phyloP scores from a whole-genome alignment of 1,140 invertebrate genomes.

The Hyles vespertilio region DNA sequence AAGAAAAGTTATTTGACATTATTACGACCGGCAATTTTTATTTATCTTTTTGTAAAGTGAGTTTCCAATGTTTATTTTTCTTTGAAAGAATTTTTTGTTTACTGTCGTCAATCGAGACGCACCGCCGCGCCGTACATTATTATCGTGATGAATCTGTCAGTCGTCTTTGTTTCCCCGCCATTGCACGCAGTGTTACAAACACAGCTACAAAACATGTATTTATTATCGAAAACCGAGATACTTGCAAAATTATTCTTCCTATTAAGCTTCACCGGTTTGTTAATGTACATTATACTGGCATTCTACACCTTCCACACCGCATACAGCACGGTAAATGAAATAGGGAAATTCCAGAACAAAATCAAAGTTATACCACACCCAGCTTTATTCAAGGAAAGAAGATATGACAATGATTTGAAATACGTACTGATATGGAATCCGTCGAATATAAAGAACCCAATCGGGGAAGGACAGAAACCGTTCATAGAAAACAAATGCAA shows the following conservation, averaged over 20 bases:
- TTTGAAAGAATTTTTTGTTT: slow-evolving; percentile 31
- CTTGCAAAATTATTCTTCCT: slow-evolving; percentile 60
- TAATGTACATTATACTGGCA: slow-evolving; percentile 44
- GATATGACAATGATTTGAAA: slow-evolving; percentile 29
- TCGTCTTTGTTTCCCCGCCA: slow-evolving; percentile 17
- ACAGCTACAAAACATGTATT: slow-evolving; percentile 24
- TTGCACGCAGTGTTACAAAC: slow-evolving; percentile 8
- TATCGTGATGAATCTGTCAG: slow-evolving; percentile 23
- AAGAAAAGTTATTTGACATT: slow-evolving; percentile 1
- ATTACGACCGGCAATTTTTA: not conserved
- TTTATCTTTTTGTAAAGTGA: no score
- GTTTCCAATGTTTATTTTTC: slow-evolving; percentile 16
- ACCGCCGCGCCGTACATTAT: slow-evolving; percentile 21
- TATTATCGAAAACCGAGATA: slow-evolving; percentile 38
- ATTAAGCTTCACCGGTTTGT: slow-evolving; percentile 44
- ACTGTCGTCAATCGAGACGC: slow-evolving; percentile 16
- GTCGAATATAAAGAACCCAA: slow-evolving; percentile 12
- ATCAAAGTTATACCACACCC: slow-evolving; percentile 13
- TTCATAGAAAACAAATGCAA: slow-evolving; percentile 43
- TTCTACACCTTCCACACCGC: slow-evolving; percentile 56
- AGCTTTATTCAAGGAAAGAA: slow-evolving; percentile 5
- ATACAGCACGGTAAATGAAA: slow-evolving; percentile 27
- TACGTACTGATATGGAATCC: slow-evolving; percentile 49
- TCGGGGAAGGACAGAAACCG: slow-evolving; percentile 38
- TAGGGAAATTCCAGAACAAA: slow-evolving; percentile 21